Conservation (phyloP, 92 coral and sea anemone genomes). For the Bergia sp. region DNA sequence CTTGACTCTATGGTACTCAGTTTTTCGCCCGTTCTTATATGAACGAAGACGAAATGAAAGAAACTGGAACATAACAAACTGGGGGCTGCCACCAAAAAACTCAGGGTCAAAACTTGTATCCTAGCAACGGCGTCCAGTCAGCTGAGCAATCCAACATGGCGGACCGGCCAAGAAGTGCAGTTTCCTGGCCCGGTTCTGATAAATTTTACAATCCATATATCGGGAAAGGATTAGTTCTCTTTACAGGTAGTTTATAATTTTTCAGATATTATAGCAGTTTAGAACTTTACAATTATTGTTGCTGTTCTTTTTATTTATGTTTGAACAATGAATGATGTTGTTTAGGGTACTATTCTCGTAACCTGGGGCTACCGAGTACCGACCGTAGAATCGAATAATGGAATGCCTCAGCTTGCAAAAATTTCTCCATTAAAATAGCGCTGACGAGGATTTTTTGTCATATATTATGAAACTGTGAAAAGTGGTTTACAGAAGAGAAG, state of each 20-base stretch:
- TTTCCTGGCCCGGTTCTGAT: constrained; percentile 87
- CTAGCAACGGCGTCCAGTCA: constrained; percentile 80
- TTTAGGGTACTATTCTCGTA: not conserved
- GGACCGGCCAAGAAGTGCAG: constrained; percentile 59
- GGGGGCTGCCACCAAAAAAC: not conserved
- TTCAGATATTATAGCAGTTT: not conserved
- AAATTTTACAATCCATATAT: constrained; percentile 90
- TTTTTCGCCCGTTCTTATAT: constrained; percentile 16
- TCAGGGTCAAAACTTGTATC: constrained; percentile 56
- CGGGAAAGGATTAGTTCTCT: constrained; percentile 92
- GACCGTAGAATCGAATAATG: too few relatives aligned
- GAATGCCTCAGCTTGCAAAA: not conserved
- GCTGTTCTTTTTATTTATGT: not conserved
- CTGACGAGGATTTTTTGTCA: not conserved
- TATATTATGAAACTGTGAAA: not conserved
- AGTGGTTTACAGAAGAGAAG: not conserved
- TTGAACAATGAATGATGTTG: not conserved
- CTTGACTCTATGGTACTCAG: constrained; percentile 33
- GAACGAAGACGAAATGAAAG: not conserved
- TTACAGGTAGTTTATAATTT: constrained; percentile 74
- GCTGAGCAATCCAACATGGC: constrained; percentile 71
- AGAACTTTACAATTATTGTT: not conserved
- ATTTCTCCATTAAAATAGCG: not conserved
- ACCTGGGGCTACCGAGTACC: not conserved
- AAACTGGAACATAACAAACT: not conserved